Percentiles rank a stretch among this genome's conserved stretches.
Conservation (phyloP, 2,888 invertebrate species). For the Lordiphosa andalusiaca region DNA sequence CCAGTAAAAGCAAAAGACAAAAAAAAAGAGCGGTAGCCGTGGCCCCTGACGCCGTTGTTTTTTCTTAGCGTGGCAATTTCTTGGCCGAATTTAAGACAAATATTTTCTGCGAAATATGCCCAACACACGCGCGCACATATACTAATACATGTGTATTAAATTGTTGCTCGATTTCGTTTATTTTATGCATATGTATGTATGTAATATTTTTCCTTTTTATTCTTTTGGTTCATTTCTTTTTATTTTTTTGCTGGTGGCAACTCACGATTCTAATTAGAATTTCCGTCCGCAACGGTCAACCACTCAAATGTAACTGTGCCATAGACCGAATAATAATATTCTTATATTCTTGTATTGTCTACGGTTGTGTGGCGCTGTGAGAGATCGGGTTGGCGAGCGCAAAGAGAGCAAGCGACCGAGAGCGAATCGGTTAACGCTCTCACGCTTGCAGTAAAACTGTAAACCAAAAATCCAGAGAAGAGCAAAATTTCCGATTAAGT, state of each 20-base stretch:
- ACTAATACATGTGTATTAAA: constrained; percentile 42
- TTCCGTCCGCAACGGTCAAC: constrained; percentile 74
- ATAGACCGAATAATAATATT: too few relatives aligned
- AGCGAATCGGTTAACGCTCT: too few relatives aligned
- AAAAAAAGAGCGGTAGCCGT: constrained; percentile 3
- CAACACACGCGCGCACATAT: constrained; percentile 72
- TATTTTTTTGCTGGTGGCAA: constrained; percentile 32
- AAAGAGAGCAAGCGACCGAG: too few relatives aligned
- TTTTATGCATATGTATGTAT: constrained; percentile 36
- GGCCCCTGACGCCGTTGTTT: constrained; percentile 8
- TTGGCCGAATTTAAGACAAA: constrained; percentile 59
- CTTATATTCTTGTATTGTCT: too few relatives aligned
- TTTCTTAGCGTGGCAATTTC: constrained; percentile 51
- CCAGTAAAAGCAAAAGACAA: constrained; percentile 9
- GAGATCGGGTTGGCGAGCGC: too few relatives aligned
- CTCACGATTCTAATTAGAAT: constrained; percentile 68
- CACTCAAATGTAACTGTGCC: constrained; percentile 57
- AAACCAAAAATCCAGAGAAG: too few relatives aligned
- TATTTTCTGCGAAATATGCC: constrained; percentile 58
- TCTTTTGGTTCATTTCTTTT: constrained; percentile 22
- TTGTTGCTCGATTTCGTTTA: constrained; percentile 30
- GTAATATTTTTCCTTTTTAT: constrained; percentile 8
- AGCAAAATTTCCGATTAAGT: too few relatives aligned
- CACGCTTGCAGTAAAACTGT: too few relatives aligned
- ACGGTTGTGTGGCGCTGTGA: constrained; percentile 12